Percentiles rank a stretch among this genome's conserved stretches.
phyloP scores from a whole-genome alignment of 2,888 invertebrate species.

The Platycheirus rosarum region DNA sequence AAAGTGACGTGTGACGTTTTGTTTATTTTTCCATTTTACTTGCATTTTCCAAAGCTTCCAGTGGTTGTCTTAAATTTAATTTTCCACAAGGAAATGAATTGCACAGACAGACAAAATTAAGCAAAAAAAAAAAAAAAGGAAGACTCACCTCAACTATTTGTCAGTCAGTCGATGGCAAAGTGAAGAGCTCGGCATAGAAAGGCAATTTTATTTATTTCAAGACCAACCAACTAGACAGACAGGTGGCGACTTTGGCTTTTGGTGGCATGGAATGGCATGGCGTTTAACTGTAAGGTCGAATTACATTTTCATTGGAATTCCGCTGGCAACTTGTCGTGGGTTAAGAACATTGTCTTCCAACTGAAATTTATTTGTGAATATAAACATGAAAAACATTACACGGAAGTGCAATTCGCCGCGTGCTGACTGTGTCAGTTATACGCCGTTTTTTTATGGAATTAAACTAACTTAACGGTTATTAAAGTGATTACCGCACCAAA shows the following conservation, averaged over 20 bases:
- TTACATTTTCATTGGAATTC: slow-evolving; percentile 38
- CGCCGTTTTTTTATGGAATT: slow-evolving; percentile 38
- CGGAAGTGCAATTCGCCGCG: slow-evolving; percentile 40
- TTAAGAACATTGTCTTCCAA: slow-evolving; percentile 36
- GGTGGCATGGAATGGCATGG: neutral
- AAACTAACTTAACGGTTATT: slow-evolving; percentile 47
- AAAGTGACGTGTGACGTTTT: slow-evolving; percentile 55
- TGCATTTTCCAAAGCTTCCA: slow-evolving; percentile 25
- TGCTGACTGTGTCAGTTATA: slow-evolving; percentile 55
- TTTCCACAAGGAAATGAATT: slow-evolving; percentile 61
- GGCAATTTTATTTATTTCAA: slow-evolving; percentile 42
- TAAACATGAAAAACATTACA: slow-evolving; percentile 18
- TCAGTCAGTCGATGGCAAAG: slow-evolving; percentile 6
- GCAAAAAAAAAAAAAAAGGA: slow-evolving; percentile 12
- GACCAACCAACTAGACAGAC: slow-evolving; percentile 27
- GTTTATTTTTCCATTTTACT: slow-evolving; percentile 18
- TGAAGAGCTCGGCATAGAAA: neutral
- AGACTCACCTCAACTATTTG: slow-evolving; percentile 30
- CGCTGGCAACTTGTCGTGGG: slow-evolving; percentile 6
- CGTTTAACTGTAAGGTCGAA: slow-evolving; percentile 49
- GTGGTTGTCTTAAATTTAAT: slow-evolving; percentile 22
- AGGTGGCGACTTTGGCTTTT: slow-evolving; percentile 39
- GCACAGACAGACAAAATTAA: slow-evolving; percentile 21
- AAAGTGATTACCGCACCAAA: slow-evolving; percentile 54
- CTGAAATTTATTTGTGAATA: neutral